These are phyloP conservation scores for Tenthredo livida DNA, from an alignment of 2,888 invertebrate genomes.

Conservation along the genomic window DNA sequence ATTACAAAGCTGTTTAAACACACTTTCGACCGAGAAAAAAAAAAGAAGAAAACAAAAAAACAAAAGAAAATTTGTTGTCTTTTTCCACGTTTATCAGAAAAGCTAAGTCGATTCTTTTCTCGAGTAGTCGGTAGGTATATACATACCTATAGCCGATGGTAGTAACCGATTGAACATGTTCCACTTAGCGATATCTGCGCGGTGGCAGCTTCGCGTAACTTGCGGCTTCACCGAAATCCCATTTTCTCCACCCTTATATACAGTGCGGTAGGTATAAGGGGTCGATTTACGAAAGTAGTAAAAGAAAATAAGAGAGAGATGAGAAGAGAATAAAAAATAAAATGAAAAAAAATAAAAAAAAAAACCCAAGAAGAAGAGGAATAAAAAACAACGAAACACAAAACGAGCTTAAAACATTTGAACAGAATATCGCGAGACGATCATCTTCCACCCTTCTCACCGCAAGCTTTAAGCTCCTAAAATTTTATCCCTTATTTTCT, in stretches of 20 bases:
- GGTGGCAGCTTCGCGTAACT: constrained; percentile 1
- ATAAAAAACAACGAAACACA: background rate
- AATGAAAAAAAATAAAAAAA: too few species aligned
- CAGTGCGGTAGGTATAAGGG: background rate
- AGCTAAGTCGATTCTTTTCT: background rate
- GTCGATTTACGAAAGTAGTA: constrained; percentile 28
- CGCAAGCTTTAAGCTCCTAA: background rate
- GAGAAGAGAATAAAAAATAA: background rate
- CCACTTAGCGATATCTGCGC: constrained; percentile 21
- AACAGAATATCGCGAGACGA: background rate
- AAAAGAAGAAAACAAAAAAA: background rate
- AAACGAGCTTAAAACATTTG: background rate
- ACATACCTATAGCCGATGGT: background rate
- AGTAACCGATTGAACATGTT: constrained; percentile 36
- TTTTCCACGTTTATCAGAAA: background rate
- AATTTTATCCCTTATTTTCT: constrained; percentile 29
- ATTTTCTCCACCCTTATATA: constrained; percentile 20
- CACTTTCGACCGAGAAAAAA: background rate
- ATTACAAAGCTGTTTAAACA: background rate
- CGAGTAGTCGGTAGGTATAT: background rate
- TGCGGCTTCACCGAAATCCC: constrained; percentile 21
- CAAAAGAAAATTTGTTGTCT: background rate
- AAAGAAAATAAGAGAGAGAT: background rate
- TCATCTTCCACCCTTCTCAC: background rate
- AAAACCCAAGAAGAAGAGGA: background rate